Percentiles rank a stretch among this genome's conserved stretches.
phyloP scores from a whole-genome alignment of 2,797 vertebrate genomes.

The Anomalospiza imberbis region DNA sequence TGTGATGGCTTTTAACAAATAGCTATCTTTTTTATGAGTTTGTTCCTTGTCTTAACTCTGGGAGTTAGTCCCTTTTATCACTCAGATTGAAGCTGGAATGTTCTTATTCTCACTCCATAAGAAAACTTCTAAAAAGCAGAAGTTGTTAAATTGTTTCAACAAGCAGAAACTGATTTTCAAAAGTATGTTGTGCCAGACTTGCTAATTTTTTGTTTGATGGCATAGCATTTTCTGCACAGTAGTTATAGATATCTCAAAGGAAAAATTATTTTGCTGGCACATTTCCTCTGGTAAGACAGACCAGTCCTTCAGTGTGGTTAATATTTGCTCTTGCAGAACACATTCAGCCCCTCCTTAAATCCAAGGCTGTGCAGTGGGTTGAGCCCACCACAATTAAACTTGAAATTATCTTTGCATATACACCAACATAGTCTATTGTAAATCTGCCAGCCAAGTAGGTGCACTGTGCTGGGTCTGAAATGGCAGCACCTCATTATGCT shows the following conservation, averaged over 20 bases:
- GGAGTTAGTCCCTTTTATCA: background rate
- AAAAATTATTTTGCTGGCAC: background rate
- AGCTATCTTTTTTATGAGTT: background rate
- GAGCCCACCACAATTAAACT: background rate
- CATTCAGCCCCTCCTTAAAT: background rate
- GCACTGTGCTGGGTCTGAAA: background rate
- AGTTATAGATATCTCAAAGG: background rate
- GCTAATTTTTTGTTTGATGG: background rate
- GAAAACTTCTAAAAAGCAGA: background rate
- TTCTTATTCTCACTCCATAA: background rate
- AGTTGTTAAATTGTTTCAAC: background rate
- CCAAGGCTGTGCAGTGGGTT: background rate
- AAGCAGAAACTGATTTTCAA: background rate
- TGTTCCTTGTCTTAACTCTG: background rate
- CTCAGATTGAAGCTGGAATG: background rate
- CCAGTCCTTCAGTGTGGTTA: background rate
- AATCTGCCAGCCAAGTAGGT: background rate
- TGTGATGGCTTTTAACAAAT: background rate
- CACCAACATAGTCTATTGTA: background rate
- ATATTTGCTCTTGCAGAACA: background rate
- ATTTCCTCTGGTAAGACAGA: background rate
- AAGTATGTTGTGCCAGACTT: background rate
- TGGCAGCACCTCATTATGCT: background rate
- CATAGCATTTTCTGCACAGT: background rate
- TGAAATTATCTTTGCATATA: background rate